These are phyloP conservation scores for Pristiophorus japonicus DNA, from an alignment of 2,113 vertebrate genomes.

Conservation along the genomic window DNA sequence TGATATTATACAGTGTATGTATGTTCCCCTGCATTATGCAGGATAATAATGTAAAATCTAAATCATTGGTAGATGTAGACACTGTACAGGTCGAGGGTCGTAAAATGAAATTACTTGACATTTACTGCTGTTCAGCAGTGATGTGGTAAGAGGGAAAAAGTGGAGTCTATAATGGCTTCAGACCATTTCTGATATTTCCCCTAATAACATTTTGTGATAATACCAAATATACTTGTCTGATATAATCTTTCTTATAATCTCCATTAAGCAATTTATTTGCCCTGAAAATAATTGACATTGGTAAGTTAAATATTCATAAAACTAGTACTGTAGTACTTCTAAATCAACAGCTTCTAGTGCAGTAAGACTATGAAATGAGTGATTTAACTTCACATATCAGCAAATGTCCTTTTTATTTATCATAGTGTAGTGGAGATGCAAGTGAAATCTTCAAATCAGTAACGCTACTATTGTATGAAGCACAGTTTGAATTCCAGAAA, in stretches of 20 bases:
- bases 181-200: neutral
- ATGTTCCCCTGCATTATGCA: neutral
- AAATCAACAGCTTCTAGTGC: neutral
- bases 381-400: no score
- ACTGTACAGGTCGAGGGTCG: neutral
- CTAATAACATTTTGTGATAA: slow-evolving; percentile 3
- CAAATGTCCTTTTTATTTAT: no score
- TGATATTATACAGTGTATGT: neutral
- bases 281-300: neutral
- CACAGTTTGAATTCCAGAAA: neutral
- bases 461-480: neutral
- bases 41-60: slow-evolving; percentile 23
- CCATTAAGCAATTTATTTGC: neutral
- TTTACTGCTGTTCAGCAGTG: neutral
- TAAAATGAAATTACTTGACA: slow-evolving; percentile 6
- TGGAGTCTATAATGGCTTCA: neutral
- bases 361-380: neutral
- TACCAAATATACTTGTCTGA: neutral
- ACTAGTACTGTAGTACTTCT: neutral
- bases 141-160: neutral
- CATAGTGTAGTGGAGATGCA: neutral
- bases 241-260: neutral
- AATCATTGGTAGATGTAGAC: neutral
- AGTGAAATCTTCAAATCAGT: neutral
- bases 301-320: neutral